These are phyloP conservation scores for Strix uralensis DNA, from an alignment of 2,113 vertebrate species.

Conservation along the genomic window DNA sequence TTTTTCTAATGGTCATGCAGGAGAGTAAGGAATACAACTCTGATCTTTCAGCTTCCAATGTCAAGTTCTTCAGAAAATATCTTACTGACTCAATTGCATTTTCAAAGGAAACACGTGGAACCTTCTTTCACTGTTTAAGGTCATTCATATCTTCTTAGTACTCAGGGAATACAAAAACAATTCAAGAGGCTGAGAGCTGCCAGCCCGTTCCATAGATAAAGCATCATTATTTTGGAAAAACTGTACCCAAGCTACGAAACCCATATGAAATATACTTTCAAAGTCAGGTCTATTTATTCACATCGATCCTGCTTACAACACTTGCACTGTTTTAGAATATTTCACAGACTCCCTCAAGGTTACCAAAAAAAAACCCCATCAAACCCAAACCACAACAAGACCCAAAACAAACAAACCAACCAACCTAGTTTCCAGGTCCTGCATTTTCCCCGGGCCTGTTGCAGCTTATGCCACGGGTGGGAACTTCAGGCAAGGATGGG, in stretches of 20 bases:
- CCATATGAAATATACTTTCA: neutral
- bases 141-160: neutral
- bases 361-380: too few relatives aligned
- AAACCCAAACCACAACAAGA: too few relatives aligned
- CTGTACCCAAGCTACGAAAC: neutral
- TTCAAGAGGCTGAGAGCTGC: neutral
- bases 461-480: fast-evolving
- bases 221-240: neutral
- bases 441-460: neutral
- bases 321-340: fast-evolving
- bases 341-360: neutral
- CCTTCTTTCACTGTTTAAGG: neutral
- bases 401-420: neutral
- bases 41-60: neutral
- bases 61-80: neutral
- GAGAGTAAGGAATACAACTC: neutral
- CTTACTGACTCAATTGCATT: neutral
- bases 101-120: neutral
- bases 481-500: fast-evolving
- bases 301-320: neutral
- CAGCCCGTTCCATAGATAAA: neutral
- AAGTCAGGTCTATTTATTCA: neutral
- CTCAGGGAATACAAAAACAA: neutral
- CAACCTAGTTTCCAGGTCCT: neutral
- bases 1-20: neutral